Evolutionary conservation across 2,888 invertebrate genomes (phyloP).

Genomic region (Thyatira batis): DNA sequence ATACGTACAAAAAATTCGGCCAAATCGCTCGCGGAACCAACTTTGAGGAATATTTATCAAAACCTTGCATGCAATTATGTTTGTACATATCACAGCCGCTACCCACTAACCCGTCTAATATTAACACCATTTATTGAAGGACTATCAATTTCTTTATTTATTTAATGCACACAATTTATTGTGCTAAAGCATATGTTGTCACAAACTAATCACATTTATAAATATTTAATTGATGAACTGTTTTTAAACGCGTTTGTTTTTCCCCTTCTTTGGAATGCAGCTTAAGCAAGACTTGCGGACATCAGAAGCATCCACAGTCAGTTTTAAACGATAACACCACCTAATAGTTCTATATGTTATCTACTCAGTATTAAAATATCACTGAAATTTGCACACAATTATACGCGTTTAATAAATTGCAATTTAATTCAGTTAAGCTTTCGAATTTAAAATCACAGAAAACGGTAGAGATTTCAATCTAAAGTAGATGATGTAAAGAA

Average conservation of each 20-base stretch:
- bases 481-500: constrained; percentile 46
- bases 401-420: not conserved
- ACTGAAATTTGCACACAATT: constrained; percentile 9
- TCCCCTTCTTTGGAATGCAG: constrained; percentile 70
- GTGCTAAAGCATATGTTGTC: not conserved
- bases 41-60: constrained; percentile 64
- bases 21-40: constrained; percentile 45
- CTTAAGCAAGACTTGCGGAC: constrained; percentile 70
- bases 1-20: not conserved
- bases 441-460: not conserved
- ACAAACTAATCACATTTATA: not conserved
- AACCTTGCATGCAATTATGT: constrained; percentile 47
- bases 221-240: not conserved
- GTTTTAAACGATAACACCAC: constrained; percentile 39
- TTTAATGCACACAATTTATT: not conserved
- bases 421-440: not conserved
- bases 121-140: constrained; percentile 1
- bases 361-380: constrained; percentile 24
- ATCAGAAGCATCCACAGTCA: constrained; percentile 47
- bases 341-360: constrained; percentile 40
- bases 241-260: constrained; percentile 42
- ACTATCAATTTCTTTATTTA: not conserved
- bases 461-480: not conserved
- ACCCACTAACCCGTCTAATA: not conserved
- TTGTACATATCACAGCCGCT: constrained; percentile 22